Percentiles rank a stretch among this genome's conserved stretches.
Conservation (phyloP, 2,888 invertebrate species). For the Amiota mariae region DNA sequence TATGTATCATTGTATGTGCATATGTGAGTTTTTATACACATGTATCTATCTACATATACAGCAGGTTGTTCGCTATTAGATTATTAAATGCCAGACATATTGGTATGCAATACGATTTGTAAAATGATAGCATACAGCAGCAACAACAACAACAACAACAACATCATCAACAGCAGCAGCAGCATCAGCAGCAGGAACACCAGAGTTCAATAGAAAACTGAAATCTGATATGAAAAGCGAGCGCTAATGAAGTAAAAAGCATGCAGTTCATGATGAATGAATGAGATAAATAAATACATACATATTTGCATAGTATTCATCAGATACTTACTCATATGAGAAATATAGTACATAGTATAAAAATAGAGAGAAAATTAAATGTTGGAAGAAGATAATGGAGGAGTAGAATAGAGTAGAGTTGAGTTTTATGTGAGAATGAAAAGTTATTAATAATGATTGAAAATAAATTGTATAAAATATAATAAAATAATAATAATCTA, state of each 20-base stretch:
- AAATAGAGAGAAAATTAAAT: background rate
- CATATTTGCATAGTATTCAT: no score
- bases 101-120: slow-evolving; percentile 26
- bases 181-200: background rate
- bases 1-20: background rate
- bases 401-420: background rate
- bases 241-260: slow-evolving; percentile 3
- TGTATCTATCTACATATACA: background rate
- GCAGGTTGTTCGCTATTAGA: background rate
- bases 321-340: no score
- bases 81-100: slow-evolving; percentile 6
- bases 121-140: slow-evolving; percentile 33
- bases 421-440: background rate
- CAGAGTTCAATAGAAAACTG: slow-evolving; percentile 4
- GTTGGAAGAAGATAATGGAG: no score
- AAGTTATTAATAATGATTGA: background rate
- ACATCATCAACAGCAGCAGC: background rate
- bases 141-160: slow-evolving; percentile 32
- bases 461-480: background rate
- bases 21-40: background rate
- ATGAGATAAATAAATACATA: no score
- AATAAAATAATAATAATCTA: background rate
- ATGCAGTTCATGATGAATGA: background rate
- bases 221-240: slow-evolving; percentile 2
- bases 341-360: no score